phyloP scores from a whole-genome alignment of 2,797 vertebrate genomes.

The Bufotes viridis region DNA sequence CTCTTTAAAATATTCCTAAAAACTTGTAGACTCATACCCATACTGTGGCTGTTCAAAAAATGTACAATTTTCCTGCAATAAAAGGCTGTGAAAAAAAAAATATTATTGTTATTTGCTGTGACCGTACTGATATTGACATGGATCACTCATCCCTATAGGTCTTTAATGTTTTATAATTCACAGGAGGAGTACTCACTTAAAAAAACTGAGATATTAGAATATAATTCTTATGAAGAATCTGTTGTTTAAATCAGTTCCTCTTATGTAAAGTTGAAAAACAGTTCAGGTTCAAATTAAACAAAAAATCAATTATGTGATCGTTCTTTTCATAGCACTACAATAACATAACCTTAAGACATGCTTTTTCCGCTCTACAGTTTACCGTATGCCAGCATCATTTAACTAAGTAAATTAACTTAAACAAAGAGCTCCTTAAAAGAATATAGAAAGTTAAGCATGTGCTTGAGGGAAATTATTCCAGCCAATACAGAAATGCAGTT shows the following conservation, averaged over 20 bases:
- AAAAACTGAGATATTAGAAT: background rate
- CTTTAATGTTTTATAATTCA: background rate
- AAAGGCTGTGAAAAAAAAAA: no score
- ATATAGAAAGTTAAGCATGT: conserved; percentile 41
- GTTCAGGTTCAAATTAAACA: background rate
- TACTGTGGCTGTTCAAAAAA: no score
- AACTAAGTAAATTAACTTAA: conserved; percentile 29
- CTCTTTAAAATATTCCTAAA: no score
- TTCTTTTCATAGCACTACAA: background rate
- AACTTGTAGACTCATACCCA: no score
- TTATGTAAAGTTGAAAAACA: background rate
- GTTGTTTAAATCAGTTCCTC: background rate
- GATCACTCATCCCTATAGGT: no score
- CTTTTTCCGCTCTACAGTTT: background rate
- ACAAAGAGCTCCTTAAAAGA: conserved; percentile 47
- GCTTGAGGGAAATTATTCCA: conserved; percentile 40
- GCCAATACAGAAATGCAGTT: conserved; percentile 42
- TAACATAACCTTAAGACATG: background rate
- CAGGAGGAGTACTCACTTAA: background rate
- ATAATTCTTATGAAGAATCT: background rate
- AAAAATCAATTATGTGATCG: background rate
- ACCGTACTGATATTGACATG: no score
- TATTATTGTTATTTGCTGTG: no score
- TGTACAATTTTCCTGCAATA: no score
- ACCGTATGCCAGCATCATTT: conserved; percentile 13